Conservation (phyloP, 2,113 vertebrate genomes). For the Psilopogon haemacephalus region DNA sequence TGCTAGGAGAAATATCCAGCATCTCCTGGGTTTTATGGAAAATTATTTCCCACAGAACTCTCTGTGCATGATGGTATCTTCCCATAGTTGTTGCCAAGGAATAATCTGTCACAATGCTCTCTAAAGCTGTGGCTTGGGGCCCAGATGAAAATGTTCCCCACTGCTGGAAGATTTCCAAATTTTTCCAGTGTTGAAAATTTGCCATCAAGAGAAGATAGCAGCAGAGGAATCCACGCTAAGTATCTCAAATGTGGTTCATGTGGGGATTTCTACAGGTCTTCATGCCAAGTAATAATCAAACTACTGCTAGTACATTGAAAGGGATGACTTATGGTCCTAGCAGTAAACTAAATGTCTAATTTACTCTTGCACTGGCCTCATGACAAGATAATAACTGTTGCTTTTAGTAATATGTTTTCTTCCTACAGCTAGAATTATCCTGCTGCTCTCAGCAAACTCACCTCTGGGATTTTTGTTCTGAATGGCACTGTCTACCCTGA, state of each 20-base stretch:
- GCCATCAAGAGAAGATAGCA: background rate
- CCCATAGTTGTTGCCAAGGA: background rate
- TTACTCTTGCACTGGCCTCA: background rate
- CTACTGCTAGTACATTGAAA: background rate
- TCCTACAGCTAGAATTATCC: background rate
- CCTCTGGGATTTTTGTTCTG: conserved; percentile 8
- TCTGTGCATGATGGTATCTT: background rate
- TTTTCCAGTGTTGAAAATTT: background rate
- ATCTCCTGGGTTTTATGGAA: background rate
- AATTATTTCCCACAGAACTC: background rate
- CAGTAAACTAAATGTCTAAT: background rate
- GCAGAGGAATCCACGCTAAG: background rate
- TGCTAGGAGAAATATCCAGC: background rate
- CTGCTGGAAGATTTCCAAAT: background rate
- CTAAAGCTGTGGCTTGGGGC: background rate
- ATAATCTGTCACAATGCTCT: background rate
- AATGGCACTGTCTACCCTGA: conserved; percentile 36
- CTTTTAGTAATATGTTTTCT: background rate
- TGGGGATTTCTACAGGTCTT: background rate
- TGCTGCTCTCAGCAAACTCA: background rate
- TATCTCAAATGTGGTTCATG: background rate
- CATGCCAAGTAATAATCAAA: background rate
- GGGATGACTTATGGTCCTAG: background rate
- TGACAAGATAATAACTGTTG: background rate
- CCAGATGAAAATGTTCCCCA: background rate